Evolutionary conservation across 2,888 invertebrate species (phyloP).

Genomic region (Drosophila anceps): DNA sequence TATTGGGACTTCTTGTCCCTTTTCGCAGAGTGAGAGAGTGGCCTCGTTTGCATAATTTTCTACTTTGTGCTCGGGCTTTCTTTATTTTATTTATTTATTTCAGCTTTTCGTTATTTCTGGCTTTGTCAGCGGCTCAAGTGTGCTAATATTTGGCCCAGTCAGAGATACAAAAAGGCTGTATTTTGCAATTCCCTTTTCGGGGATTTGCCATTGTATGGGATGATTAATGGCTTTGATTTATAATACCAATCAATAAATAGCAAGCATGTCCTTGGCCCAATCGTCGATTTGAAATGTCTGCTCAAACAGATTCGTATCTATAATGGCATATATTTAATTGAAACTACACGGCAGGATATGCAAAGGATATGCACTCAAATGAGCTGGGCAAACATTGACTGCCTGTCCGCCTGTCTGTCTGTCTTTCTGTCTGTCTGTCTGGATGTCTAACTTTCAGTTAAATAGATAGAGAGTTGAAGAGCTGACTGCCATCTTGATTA

Average conservation of each 20-base stretch:
- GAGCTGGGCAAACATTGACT: constrained; percentile 57
- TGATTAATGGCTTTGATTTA: constrained; percentile 67
- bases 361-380: constrained; percentile 40
- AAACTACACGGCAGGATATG: constrained; percentile 37
- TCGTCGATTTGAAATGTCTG: constrained; percentile 29
- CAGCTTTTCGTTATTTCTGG: constrained; percentile 23
- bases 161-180: constrained; percentile 27
- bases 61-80: constrained; percentile 43
- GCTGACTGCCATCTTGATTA: constrained; percentile 48
- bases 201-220: constrained; percentile 46
- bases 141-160: constrained; percentile 59
- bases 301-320: constrained; percentile 50
- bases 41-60: constrained; percentile 72
- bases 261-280: constrained; percentile 21
- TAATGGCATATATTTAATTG: constrained; percentile 66
- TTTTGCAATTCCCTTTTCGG: constrained; percentile 38
- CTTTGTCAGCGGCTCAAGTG: constrained; percentile 56
- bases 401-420: constrained; percentile 13
- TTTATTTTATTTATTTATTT: constrained; percentile 29
- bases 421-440: constrained; percentile 14
- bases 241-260: constrained; percentile 50
- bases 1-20: constrained; percentile 40
- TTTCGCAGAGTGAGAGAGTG: constrained; percentile 31
- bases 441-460: constrained; percentile 1
- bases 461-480: constrained; percentile 24